These are phyloP conservation scores for Vultur gryphus DNA, from an alignment of 2,797 vertebrate genomes.

Conservation along the genomic window DNA sequence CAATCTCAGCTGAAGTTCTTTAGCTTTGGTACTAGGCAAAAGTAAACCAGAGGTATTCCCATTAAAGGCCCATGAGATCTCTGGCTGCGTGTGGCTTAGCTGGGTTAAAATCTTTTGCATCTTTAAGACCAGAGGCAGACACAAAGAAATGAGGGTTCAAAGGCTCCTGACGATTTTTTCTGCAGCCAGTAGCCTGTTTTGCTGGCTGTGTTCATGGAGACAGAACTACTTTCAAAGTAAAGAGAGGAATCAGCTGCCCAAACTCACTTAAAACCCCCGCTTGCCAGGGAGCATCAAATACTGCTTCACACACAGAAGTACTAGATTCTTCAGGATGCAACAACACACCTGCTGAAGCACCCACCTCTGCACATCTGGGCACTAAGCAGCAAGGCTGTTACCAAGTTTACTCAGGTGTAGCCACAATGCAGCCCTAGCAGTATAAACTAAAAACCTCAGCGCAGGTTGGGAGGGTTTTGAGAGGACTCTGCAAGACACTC, in stretches of 20 bases:
- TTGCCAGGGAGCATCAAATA: not conserved
- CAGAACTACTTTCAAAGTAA: not conserved
- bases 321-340: not conserved
- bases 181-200: not conserved
- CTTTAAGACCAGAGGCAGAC: not conserved
- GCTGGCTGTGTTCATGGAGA: rapidly evolving
- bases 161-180: not conserved
- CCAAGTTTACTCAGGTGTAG: rapidly evolving
- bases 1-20: not conserved
- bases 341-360: not conserved
- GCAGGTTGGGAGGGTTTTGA: rapidly evolving
- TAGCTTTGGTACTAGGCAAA: not conserved
- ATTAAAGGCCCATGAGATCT: not conserved
- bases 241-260: not conserved
- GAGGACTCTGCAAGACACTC: not conserved
- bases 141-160: not conserved
- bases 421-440: not conserved
- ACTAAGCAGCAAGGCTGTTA: not conserved
- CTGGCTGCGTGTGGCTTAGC: not conserved
- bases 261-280: not conserved
- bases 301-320: rapidly evolving
- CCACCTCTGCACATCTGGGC: not conserved
- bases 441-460: rapidly evolving
- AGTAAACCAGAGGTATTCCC: not conserved
- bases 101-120: not conserved